Conservation (phyloP, 2,113 vertebrate species). For the Saimiri boliviensis region DNA sequence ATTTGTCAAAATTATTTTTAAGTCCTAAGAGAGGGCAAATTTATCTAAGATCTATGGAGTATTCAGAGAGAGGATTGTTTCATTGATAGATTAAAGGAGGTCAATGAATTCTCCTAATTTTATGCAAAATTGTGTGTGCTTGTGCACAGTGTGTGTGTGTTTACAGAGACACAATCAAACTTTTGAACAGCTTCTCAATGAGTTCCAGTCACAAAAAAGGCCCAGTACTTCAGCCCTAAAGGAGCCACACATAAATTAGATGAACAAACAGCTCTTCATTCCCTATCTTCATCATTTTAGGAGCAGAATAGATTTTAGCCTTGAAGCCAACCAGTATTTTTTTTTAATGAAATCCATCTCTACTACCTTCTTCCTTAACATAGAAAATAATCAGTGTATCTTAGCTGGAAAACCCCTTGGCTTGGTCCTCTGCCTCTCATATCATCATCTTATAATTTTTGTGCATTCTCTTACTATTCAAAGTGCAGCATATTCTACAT, state of each 20-base stretch:
- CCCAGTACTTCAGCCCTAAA: background rate
- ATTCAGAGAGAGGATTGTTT: background rate
- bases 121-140: background rate
- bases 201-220: background rate
- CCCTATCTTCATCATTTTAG: background rate
- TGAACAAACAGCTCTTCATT: background rate
- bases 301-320: background rate
- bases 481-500: background rate
- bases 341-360: background rate
- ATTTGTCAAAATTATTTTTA: background rate
- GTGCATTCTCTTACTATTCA: background rate
- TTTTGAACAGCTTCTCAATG: background rate
- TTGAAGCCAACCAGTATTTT: constrained; percentile 1
- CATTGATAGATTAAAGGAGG: background rate
- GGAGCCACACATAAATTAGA: background rate
- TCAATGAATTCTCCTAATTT: background rate
- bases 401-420: background rate
- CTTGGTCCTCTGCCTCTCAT: background rate
- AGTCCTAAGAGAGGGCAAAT: background rate
- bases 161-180: background rate
- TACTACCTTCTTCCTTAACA: background rate
- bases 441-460: background rate
- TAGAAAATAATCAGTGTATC: background rate
- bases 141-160: background rate
- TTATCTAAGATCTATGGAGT: background rate